phyloP scores from a whole-genome alignment of 2,113 vertebrate genomes.

The Anarrhichthys ocellatus region DNA sequence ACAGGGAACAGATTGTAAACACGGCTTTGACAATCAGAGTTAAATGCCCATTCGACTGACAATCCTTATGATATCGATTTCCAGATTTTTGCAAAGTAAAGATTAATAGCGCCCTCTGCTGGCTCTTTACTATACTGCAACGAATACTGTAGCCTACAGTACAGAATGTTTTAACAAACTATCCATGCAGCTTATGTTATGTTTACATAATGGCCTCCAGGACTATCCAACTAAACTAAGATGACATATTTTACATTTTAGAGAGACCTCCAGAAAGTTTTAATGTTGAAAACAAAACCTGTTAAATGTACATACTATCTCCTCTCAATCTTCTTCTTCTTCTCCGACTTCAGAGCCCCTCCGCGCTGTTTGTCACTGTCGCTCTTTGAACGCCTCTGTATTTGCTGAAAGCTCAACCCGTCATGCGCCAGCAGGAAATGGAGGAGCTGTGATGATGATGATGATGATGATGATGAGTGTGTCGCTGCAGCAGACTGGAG shows the following conservation, averaged over 20 bases:
- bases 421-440: slow-evolving; percentile 66
- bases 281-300: neutral
- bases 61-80: neutral
- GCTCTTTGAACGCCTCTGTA: neutral
- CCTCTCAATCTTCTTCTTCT: neutral
- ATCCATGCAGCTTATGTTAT: neutral
- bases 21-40: neutral
- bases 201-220: neutral
- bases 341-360: neutral
- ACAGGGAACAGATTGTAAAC: neutral
- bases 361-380: neutral
- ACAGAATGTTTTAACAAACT: neutral
- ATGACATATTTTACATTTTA: neutral
- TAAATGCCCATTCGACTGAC: neutral
- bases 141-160: too few relatives aligned
- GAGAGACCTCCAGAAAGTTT: neutral
- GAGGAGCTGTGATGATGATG: slow-evolving; percentile 30
- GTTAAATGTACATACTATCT: neutral
- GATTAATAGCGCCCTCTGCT: slow-evolving; percentile 7
- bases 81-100: neutral
- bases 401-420: slow-evolving; percentile 16
- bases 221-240: neutral
- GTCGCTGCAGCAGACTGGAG: neutral
- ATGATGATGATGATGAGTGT: neutral
- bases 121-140: neutral